Evolutionary conservation across 2,888 invertebrate genomes (phyloP).

Genomic region (Macropis europaea): DNA sequence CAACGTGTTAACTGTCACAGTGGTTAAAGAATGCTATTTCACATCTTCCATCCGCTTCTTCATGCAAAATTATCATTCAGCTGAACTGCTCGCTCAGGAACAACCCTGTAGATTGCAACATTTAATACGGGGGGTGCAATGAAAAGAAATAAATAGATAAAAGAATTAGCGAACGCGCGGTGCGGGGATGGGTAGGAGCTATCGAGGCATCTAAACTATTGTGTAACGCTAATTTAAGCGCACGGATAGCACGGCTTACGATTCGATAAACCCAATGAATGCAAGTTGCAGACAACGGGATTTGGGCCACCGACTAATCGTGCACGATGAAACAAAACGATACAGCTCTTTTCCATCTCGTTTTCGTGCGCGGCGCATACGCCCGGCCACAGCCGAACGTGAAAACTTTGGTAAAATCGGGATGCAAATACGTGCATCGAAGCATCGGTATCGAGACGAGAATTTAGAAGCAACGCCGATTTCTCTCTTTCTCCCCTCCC

Average conservation of each 20-base stretch:
- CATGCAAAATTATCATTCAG: too few relatives aligned
- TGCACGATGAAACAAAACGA: constrained; percentile 55
- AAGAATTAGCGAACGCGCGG: constrained; percentile 25
- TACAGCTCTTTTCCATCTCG: constrained; percentile 25
- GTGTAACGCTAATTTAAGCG: constrained; percentile 39
- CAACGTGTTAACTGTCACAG: too few relatives aligned
- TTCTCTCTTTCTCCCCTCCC: not conserved
- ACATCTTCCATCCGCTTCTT: too few relatives aligned
- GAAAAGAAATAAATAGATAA: constrained; percentile 24
- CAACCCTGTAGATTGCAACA: too few relatives aligned
- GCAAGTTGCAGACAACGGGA: constrained; percentile 52
- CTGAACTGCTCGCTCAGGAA: too few relatives aligned
- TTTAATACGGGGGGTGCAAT: constrained; percentile 8
- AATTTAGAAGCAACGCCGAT: constrained; percentile 11
- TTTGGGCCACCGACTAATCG: constrained; percentile 47
- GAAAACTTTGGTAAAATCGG: constrained; percentile 22
- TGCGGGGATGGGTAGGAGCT: constrained; percentile 5
- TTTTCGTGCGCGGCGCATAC: too few relatives aligned
- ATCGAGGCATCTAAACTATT: constrained; percentile 32
- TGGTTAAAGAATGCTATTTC: too few relatives aligned
- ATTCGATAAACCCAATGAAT: constrained; percentile 60
- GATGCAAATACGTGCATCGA: not conserved
- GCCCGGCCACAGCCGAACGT: not conserved
- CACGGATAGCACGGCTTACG: constrained; percentile 27
- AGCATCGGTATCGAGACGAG: constrained; percentile 13